These are phyloP conservation scores for Holacanthella duospinosa DNA, from an alignment of 2,888 invertebrate species.

Conservation along the genomic window DNA sequence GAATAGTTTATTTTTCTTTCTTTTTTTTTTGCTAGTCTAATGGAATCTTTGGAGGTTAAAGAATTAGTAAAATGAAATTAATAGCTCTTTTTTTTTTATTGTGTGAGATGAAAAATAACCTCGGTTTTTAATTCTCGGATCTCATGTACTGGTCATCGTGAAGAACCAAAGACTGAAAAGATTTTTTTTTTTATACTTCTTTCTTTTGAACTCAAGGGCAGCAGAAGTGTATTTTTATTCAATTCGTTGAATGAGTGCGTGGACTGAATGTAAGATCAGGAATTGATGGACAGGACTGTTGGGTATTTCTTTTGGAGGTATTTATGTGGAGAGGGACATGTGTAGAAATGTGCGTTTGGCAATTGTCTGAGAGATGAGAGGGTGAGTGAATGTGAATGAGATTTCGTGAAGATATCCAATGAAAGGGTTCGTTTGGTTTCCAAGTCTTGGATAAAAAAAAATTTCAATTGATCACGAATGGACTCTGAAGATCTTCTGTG, in stretches of 20 bases:
- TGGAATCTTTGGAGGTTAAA: not conserved
- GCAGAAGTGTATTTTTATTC: not conserved
- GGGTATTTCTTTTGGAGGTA: not conserved
- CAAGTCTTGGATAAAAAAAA: not conserved
- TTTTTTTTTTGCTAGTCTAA: not conserved
- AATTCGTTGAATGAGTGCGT: not conserved
- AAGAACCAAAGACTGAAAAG: too few species aligned
- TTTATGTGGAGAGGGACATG: too few species aligned
- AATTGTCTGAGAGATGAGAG: not conserved
- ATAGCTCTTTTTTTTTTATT: not conserved
- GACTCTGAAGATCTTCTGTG: not conserved
- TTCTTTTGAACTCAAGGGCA: not conserved
- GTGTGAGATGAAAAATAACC: not conserved
- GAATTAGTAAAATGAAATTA: not conserved
- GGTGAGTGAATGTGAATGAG: not conserved
- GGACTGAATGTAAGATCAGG: not conserved
- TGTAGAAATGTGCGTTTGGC: too few species aligned
- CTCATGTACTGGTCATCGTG: not conserved
- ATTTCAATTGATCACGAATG: not conserved
- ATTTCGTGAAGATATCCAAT: not conserved
- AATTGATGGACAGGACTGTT: constrained; percentile 1
- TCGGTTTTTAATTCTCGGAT: not conserved
- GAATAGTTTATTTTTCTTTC: not conserved
- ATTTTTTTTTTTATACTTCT: not conserved
- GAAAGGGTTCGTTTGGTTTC: not conserved